Evolutionary conservation across 2,888 invertebrate genomes (phyloP), one percentile per base, ranked within the genome.

Genomic region (Patella pellucida): DNA sequence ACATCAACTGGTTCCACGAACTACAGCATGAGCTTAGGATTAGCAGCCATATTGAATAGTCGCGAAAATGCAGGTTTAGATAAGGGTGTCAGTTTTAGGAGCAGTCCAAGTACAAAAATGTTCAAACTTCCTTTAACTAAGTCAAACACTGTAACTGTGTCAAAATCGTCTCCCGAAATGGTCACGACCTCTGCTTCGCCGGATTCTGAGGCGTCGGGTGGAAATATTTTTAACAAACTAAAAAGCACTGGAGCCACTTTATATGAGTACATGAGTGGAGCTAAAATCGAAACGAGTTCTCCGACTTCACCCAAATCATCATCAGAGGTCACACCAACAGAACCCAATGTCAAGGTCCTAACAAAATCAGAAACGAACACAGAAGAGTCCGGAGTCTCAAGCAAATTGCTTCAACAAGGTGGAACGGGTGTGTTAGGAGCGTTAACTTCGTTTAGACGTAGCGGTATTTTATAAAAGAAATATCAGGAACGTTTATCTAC

Each of bases 31-130:
- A 94, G 94, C 0, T 91, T 93, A 15, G 94, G 95, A 0, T 91
- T 96, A 54, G 95, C 95, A 19, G 94, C 95, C 84, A 93, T 96
- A 93, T 89, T 97, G 87, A 94, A 96, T 87, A 94, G 95, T 91
- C 92, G 95, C 80, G 95, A 95, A 69, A 94, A 95, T 31, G 74
- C 80, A 31, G 76, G 74, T 11, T 70, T 73, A 14, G 72, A 72
- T 23, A 51, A 19, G 15, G 72, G 69, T 62, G 73, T 71, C 16
- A 16, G 71, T 16, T 62, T 67, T 16, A 72, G 77, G 68, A 76
- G 50, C 51, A 75, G 71, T 69, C 62, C 68, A 19, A 41, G 68
- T 54, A 67, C 16, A 27, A 71, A 73, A 52, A 72, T 52, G 68
- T 54, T 62, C 56, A 72, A 54, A 16, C 73, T 68, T 67, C 56